Evolutionary conservation across 1,140 invertebrate genomes (phyloP).

Genomic region (Saccostrea echinata): DNA sequence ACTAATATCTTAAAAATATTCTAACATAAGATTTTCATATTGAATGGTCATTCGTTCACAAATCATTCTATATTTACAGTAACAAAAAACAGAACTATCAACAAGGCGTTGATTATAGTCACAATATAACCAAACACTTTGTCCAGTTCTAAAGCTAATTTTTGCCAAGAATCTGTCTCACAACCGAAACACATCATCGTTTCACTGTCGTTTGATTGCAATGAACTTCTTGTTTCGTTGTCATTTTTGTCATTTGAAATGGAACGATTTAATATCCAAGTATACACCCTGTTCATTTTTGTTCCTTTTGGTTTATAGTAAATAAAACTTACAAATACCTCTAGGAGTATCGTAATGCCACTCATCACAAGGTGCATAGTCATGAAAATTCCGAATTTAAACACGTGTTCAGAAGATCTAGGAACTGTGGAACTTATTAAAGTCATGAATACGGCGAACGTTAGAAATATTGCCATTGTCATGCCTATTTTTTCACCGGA

Average conservation of each 20-base stretch:
- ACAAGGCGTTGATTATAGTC: background rate
- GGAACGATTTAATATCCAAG: background rate
- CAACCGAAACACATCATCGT: background rate
- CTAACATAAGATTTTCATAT: too few relatives aligned
- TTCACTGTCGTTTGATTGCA: background rate
- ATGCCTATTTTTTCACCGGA: conserved; percentile 59
- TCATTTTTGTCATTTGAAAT: background rate
- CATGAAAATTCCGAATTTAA: conserved; percentile 53
- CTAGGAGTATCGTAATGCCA: conserved; percentile 49
- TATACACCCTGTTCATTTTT: background rate
- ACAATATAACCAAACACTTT: background rate
- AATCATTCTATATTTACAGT: background rate
- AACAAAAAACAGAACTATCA: background rate
- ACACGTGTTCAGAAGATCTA: conserved; percentile 46
- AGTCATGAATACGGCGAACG: conserved; percentile 57
- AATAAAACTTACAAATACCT: conserved; percentile 32
- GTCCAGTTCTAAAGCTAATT: background rate
- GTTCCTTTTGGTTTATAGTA: background rate
- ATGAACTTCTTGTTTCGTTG: background rate
- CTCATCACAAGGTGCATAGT: conserved; percentile 46
- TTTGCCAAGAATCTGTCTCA: conserved; percentile 1
- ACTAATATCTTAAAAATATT: too few relatives aligned
- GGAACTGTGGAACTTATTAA: conserved; percentile 54
- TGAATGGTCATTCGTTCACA: too few relatives aligned
- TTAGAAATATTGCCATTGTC: conserved; percentile 55